These are phyloP conservation scores for Zygogramma bicolorata DNA, from an alignment of 2,888 invertebrate genomes.

Conservation along the genomic window DNA sequence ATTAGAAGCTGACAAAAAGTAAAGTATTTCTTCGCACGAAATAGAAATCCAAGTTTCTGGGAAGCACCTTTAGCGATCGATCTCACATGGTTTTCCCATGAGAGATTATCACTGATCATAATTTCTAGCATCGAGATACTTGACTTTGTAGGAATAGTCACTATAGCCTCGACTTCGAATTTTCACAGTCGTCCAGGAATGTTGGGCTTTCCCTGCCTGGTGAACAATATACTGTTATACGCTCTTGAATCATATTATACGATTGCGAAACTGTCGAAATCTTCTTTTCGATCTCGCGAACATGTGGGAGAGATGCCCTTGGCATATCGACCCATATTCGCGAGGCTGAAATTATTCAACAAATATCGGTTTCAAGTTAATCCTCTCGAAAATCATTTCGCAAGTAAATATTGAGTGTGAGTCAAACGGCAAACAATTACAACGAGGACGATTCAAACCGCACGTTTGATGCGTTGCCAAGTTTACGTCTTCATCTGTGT, in stretches of 20 bases:
- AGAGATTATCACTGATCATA: too few relatives aligned
- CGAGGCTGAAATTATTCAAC: conserved; percentile 5
- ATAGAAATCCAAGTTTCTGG: too few relatives aligned
- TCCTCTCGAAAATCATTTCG: conserved; percentile 4
- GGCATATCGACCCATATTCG: conserved; percentile 7
- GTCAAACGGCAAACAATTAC: conserved; percentile 2
- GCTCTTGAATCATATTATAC: background rate
- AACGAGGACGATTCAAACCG: conserved; percentile 3
- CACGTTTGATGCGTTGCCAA: conserved; percentile 1
- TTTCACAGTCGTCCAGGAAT: too few relatives aligned
- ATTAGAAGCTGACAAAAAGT: too few relatives aligned
- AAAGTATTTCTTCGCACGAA: too few relatives aligned
- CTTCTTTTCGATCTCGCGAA: background rate
- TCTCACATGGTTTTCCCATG: too few relatives aligned
- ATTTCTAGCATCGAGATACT: too few relatives aligned
- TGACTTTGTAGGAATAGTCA: too few relatives aligned
- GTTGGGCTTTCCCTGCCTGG: too few relatives aligned
- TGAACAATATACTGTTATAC: too few relatives aligned
- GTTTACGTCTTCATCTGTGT: background rate
- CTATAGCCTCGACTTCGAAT: too few relatives aligned
- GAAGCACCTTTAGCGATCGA: too few relatives aligned
- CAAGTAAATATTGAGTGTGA: conserved; percentile 9
- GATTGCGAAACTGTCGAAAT: background rate
- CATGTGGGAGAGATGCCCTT: background rate
- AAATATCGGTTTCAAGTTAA: conserved; percentile 10